Evolutionary conservation across 2,888 invertebrate genomes (phyloP), one percentile per base, ranked within the genome.

Genomic region (Griposia aprilina): DNA sequence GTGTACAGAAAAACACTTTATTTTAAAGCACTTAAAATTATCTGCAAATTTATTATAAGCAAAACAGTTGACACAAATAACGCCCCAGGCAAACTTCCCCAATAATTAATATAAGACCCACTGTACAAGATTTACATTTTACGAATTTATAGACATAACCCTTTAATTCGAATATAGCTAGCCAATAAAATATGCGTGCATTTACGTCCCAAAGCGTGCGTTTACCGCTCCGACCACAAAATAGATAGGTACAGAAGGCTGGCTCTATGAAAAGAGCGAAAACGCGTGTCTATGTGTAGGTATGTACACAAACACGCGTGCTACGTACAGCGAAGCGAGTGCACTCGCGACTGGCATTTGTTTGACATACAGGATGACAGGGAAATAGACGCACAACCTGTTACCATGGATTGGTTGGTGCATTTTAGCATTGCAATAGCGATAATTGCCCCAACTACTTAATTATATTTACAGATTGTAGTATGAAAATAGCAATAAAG

Each of bases 171-270:
- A 55, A 10, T 66, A 78, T 65, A 65, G 66, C 73, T 72, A 73
- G 60, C 41, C 63, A 63, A 65, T 87, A 78, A 77, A 84, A 87
- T 73, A 79, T 67, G 85, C 85, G 82, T 82, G 84, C 78, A 68
- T 82, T 84, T 84, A 65, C 45, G 75, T 78, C 78, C 69, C 17
- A 85, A 78, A 62, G 55, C 74, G 71, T 59, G 78, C 78, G 63
- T 65, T 74, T 76, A 74, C 68, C 15, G 41, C 45, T 26, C 17
- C 55, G 11, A 36, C 3, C 78, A 62, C 36, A 8, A 55, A 60
- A 30, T 76, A 67, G 1, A 20, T 48, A n/a, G 6, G 2, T 11
- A 60, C 36, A 80, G 76, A 80, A 67, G 55, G 8, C 5, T 6
- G 1, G 8, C 45, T 55, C 17, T 17, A 23, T 13, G 17, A 15